Conservation (phyloP, 2,888 invertebrate species). For the Cosmia trapezina region DNA sequence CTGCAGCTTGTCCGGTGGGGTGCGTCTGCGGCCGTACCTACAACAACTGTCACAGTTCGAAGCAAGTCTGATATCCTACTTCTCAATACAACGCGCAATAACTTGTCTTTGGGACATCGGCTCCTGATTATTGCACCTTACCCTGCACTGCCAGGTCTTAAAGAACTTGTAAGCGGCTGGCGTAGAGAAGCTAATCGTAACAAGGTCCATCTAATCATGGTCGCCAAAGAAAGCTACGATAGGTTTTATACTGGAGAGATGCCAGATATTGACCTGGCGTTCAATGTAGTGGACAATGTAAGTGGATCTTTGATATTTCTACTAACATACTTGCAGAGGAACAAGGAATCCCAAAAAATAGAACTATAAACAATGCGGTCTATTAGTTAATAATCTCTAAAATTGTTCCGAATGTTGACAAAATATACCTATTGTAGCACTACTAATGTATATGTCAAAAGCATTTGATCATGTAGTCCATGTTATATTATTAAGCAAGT, state of each 20-base stretch:
- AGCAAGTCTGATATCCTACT: constrained; percentile 57
- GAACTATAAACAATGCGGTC: too few relatives aligned
- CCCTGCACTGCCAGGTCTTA: constrained; percentile 64
- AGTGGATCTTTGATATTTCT: constrained; percentile 29
- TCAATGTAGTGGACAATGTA: constrained; percentile 61
- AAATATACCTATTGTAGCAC: too few relatives aligned
- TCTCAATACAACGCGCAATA: constrained; percentile 54
- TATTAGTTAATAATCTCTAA: too few relatives aligned
- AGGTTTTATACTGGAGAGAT: constrained; percentile 43
- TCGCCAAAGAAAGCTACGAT: constrained; percentile 42
- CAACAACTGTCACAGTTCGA: constrained; percentile 59
- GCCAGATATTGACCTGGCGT: constrained; percentile 56
- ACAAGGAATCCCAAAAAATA: too few relatives aligned
- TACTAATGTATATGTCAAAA: neutral
- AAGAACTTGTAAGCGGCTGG: constrained; percentile 64
- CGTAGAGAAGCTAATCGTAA: constrained; percentile 59
- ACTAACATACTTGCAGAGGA: too few relatives aligned
- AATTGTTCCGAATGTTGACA: too few relatives aligned
- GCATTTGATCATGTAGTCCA: neutral
- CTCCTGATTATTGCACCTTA: constrained; percentile 65
- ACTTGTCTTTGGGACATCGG: constrained; percentile 46
- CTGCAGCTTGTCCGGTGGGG: constrained; percentile 63
- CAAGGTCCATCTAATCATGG: constrained; percentile 59
- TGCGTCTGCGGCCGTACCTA: constrained; percentile 16
- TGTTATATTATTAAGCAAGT: neutral